Evolutionary conservation across 2,113 vertebrate genomes (phyloP), one percentile per base, ranked within the genome.

Genomic region (Ursus arctos): DNA sequence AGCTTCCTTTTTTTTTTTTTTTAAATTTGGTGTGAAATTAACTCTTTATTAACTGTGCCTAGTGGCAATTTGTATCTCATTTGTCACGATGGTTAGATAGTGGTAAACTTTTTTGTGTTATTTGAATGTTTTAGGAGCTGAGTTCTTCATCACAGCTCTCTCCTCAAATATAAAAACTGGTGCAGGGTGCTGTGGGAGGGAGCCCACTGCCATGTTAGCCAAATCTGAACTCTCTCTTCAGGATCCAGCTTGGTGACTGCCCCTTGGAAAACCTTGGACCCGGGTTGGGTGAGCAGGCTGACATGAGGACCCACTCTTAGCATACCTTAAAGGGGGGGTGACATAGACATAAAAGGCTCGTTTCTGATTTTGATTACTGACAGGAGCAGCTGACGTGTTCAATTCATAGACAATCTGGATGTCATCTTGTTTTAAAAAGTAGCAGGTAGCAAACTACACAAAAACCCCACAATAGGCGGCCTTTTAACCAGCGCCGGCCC

Each of bases 401-500:
- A 77, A 77, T 91, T 93, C 59, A 59, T 51, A 91, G 76, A 40
- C 12, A 77, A 31, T 59, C 74, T 93, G 28, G 47, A 22, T 96
- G 8, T 92, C 80, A 55, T 87, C 86, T 76, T 91, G 43, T 22
- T 96, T 94, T 94, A 76, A 81, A 93, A 96, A 84, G 94, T 43
- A 96, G 28, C 69, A 93, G 61, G 84, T 88, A 85, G 80, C 90
- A 88, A 79, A 69, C 59, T 72, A 77, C 7, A 65, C 8, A 85
- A 9, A 77, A 19, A 86, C 82, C 82, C 15, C 31, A 91, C 59
- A 33, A 19, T n/a, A 49, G 33, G 51, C 47, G 28, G 43, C 22
- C 40, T 69, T 95, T 95, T 83, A 94, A 36, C 16, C 67, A 69
- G 33, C 4, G 33, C 18, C 8, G 18, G 18, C 18, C 36, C 18